Conservation (phyloP, 2,113 vertebrate genomes). For the Pogonocichla stellata region DNA sequence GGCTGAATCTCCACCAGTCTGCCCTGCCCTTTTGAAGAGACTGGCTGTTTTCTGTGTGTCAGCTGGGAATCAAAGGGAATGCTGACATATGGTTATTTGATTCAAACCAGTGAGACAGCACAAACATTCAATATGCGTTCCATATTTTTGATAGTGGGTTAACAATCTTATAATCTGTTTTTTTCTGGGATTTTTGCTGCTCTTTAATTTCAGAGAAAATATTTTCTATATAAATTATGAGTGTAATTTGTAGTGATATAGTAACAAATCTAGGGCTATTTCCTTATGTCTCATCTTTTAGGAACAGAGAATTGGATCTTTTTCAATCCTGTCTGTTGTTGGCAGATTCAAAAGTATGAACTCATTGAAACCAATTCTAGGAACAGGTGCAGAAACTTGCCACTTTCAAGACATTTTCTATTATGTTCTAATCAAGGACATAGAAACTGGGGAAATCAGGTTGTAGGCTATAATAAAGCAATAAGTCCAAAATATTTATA, state of each 20-base stretch:
- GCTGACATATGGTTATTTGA: neutral
- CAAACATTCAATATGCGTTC: neutral
- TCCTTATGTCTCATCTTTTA: neutral
- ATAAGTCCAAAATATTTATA: neutral
- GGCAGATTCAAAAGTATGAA: neutral
- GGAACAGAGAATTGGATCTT: neutral
- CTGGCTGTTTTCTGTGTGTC: neutral
- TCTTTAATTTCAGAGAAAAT: neutral
- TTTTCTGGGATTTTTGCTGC: neutral
- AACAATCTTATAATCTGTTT: neutral
- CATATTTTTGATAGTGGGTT: neutral
- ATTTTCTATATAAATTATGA: neutral
- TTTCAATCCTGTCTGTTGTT: neutral
- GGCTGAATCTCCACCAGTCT: neutral
- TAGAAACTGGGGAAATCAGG: neutral
- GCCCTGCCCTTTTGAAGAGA: neutral
- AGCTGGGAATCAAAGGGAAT: neutral
- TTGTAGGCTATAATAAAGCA: neutral
- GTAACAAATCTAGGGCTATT: neutral
- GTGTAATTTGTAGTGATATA: neutral
- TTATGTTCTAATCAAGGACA: neutral
- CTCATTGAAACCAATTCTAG: neutral
- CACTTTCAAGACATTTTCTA: neutral
- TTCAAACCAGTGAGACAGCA: neutral
- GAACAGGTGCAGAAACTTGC: neutral